Evolutionary conservation across 2,888 invertebrate species (phyloP), one percentile per base, ranked within the genome.

Genomic region (Leptothorax acervorum): DNA sequence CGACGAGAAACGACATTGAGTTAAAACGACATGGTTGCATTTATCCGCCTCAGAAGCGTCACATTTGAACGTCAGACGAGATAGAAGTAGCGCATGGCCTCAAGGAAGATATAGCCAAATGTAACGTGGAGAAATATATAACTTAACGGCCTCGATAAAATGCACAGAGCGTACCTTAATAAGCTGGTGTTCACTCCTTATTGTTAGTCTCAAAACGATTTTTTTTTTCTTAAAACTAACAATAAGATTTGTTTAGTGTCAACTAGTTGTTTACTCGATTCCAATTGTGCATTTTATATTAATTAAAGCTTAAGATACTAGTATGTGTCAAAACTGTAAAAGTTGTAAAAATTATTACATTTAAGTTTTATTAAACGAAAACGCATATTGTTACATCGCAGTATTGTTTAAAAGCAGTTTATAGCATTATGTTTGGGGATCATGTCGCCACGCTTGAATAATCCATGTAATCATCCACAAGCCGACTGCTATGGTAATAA

Each of bases 391-490:
- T 60, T 51, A 18, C 18, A 28, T 53, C 8, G 4, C n/a, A 39
- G 3, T 42, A 42, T 74, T 2, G 15, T 35, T 23, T 71, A 15
- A 18, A 6, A n/a, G 15, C 31, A 48, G 57, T 45, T 60, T 74
- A 53, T 6, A 45, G 12, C 39, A 39, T 53, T 23, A 74, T 12
- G 74, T 31, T 31, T 28, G 45, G 60, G 42, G 45, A 45, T 53
- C 12, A 53, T 23, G 45, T 9, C 12, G 39, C 35, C 28, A 70
- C 42, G 39, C 78, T 76, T 82, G 62, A 83, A 84, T 71, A 85
- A 78, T 83, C 66, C 60, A 73, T 0, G 18, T 63, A 53, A 53
- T 74, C 75, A 35, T 53, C 42, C 12, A 42, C 65, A 35, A 55
- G 48, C 60, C 55, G 65, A 9, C 18, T 42, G 62, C 62, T 42